phyloP scores from a whole-genome alignment of 1,140 invertebrate species.

The Heliconius hermathena region DNA sequence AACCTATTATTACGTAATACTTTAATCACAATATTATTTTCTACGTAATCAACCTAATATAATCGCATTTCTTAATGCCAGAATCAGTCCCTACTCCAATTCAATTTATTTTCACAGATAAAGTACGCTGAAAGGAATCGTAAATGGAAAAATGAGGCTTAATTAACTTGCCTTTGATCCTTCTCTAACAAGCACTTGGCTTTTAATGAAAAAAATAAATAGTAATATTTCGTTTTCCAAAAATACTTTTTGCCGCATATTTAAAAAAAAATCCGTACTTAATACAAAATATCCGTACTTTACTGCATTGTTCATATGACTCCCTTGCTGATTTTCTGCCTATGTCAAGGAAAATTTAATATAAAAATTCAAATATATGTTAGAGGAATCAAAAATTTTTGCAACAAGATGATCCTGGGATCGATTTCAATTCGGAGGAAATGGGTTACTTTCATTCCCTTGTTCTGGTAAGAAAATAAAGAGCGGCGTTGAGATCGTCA shows the following conservation, averaged over 20 bases:
- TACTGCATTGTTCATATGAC: no score
- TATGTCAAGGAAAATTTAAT: no score
- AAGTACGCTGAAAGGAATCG: neutral
- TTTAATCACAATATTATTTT: neutral
- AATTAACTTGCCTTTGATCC: conserved; percentile 5
- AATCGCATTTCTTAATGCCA: conserved; percentile 1
- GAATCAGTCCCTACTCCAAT: neutral
- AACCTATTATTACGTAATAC: neutral
- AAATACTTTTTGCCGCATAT: no score
- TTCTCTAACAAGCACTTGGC: neutral
- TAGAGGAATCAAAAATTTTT: no score
- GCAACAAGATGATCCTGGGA: no score
- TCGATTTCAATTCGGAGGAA: no score
- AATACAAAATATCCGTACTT: no score
- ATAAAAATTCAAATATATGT: no score
- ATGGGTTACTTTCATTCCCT: no score
- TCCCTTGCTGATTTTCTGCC: no score
- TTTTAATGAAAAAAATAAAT: neutral
- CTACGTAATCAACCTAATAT: neutral
- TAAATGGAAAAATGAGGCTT: neutral
- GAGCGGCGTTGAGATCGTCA: no score
- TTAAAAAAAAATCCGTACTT: neutral
- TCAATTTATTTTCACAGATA: conserved; percentile 1
- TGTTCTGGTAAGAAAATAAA: no score
- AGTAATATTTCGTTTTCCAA: neutral